phyloP scores from a whole-genome alignment of 2,797 vertebrate species.

The Anas flavirostris region DNA sequence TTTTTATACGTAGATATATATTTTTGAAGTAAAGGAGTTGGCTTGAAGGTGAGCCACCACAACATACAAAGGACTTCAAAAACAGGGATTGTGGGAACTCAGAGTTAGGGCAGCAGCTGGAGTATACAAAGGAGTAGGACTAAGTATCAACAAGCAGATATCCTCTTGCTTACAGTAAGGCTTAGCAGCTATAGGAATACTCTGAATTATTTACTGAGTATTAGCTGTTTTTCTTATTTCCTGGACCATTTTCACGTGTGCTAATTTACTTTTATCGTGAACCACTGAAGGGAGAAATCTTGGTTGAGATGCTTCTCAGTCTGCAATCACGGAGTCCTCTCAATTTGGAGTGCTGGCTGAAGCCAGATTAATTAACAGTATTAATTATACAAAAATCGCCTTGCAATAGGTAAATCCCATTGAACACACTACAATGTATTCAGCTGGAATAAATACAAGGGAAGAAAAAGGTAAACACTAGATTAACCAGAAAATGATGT shows the following conservation, averaged over 20 bases:
- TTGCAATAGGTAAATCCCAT: conserved; percentile 14
- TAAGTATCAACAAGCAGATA: background rate
- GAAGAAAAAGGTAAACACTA: conserved; percentile 26
- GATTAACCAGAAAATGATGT: background rate
- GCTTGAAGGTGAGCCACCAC: background rate
- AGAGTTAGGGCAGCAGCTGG: background rate
- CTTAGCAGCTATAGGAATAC: background rate
- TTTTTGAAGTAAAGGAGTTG: background rate
- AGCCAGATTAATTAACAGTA: conserved; percentile 48
- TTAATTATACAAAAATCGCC: conserved; percentile 8
- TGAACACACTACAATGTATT: background rate
- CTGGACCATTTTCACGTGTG: background rate
- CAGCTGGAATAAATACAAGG: conserved; percentile 26
- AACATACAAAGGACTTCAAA: background rate
- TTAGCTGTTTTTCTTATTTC: background rate
- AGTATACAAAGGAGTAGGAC: background rate
- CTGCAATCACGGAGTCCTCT: conserved; percentile 18
- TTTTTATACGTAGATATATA: too few relatives aligned
- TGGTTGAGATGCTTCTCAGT: background rate
- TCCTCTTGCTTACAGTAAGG: background rate
- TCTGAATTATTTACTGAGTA: background rate
- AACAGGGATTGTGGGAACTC: background rate
- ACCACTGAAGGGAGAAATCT: background rate
- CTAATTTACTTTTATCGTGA: background rate
- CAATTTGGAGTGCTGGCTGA: background rate